A percentile compares a stretch with the other conserved stretches of the same genome.
Conservation (phyloP, 2,888 invertebrate species). For the Gnatocerus cornutus region DNA sequence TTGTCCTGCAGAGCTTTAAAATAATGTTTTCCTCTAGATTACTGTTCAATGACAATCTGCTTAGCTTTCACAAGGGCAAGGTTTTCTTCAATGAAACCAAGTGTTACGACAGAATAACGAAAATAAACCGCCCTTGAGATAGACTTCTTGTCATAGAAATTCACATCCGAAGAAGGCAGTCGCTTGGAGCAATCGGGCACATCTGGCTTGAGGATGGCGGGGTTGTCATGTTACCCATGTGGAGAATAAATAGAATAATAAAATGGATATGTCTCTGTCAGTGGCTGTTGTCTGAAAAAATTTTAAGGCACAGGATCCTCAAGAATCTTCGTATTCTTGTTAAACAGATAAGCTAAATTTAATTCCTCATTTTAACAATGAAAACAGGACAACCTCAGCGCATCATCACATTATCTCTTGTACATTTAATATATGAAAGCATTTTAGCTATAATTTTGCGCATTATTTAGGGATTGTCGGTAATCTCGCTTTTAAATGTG, state of each 20-base stretch:
- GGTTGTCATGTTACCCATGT: conserved; percentile 56
- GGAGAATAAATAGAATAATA: conserved; percentile 61
- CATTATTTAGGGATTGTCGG: no score
- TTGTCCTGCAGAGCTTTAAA: conserved; percentile 11
- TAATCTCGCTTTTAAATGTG: no score
- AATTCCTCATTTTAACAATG: conserved; percentile 5
- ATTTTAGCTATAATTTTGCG: no score
- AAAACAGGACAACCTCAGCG: background rate
- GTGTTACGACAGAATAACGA: conserved; percentile 24
- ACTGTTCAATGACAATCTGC: no score
- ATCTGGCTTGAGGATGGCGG: conserved; percentile 57
- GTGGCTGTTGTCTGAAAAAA: conserved; percentile 52
- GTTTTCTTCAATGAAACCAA: conserved; percentile 41
- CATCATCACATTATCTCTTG: no score
- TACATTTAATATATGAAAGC: no score
- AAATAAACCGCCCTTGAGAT: conserved; percentile 45
- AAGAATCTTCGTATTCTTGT: conserved; percentile 2
- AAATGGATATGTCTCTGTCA: conserved; percentile 61
- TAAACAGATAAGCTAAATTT: background rate
- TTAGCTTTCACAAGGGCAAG: background rate
- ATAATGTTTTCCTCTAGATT: conserved; percentile 5
- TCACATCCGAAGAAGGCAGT: conserved; percentile 52
- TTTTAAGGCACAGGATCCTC: conserved; percentile 26
- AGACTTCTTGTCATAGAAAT: conserved; percentile 53
- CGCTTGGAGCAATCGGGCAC: conserved; percentile 54